These are phyloP conservation scores for Cariama cristata DNA, from an alignment of 2,113 vertebrate genomes.

Conservation along the genomic window DNA sequence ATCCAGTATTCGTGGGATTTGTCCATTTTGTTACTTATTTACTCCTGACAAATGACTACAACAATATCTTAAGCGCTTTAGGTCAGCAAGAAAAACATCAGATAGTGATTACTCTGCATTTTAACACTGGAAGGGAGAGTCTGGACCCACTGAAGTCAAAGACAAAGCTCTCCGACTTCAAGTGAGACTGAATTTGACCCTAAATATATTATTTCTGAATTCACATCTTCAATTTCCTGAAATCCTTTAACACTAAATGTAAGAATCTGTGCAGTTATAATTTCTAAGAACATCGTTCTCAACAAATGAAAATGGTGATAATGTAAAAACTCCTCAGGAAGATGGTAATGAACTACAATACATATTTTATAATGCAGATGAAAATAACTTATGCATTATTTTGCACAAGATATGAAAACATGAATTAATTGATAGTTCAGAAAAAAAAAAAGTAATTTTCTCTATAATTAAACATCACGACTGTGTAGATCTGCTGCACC, in stretches of 20 bases:
- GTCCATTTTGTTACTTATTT: not conserved
- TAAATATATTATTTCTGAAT: not conserved
- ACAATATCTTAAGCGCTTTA: not conserved
- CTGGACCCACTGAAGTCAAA: not conserved
- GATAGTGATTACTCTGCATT: not conserved
- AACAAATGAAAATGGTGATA: not conserved
- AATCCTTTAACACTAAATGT: not conserved
- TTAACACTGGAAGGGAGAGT: not conserved
- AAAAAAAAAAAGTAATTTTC: not conserved
- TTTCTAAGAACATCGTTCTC: not conserved
- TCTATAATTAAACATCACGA: constrained; percentile 16
- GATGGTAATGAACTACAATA: not conserved
- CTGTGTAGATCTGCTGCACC: not conserved
- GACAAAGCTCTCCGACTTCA: not conserved
- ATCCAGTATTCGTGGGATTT: not conserved
- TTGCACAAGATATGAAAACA: not conserved
- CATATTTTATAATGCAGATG: constrained; percentile 4
- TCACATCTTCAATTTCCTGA: not conserved
- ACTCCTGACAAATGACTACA: not conserved
- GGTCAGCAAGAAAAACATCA: not conserved
- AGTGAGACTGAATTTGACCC: not conserved
- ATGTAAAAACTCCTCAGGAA: not conserved
- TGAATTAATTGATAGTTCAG: not conserved
- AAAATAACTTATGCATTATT: not conserved
- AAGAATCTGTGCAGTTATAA: not conserved